These are phyloP conservation scores for Carlito syrichta DNA, from an alignment of 2,113 vertebrate genomes.

Conservation along the genomic window DNA sequence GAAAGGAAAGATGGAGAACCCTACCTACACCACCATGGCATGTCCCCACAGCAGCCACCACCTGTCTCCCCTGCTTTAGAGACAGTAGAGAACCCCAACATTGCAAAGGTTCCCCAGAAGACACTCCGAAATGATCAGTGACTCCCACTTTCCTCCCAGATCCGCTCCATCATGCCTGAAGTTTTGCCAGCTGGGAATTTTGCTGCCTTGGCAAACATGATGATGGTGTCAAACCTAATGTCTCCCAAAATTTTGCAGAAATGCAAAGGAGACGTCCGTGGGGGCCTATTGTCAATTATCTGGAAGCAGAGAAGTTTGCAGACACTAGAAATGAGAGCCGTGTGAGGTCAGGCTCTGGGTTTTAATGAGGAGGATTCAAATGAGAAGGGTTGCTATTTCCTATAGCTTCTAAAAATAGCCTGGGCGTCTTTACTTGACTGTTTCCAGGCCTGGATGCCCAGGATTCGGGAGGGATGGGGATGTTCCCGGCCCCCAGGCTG, in stretches of 20 bases:
- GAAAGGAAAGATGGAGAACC: neutral
- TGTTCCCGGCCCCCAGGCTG: neutral
- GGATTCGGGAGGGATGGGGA: slow-evolving; percentile 6
- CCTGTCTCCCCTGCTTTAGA: neutral
- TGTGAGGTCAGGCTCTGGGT: neutral
- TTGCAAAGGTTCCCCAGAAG: slow-evolving; percentile 15
- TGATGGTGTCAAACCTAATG: slow-evolving; percentile 63
- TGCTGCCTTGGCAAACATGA: slow-evolving; percentile 65
- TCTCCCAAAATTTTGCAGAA: slow-evolving; percentile 61
- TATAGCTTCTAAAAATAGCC: slow-evolving; percentile 64
- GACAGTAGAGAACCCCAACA: neutral
- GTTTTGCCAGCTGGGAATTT: slow-evolving; percentile 56
- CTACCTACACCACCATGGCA: fast-evolving
- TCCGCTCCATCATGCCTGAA: slow-evolving; percentile 49
- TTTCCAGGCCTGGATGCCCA: slow-evolving; percentile 43
- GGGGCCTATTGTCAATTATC: slow-evolving; percentile 50
- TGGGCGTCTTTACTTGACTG: neutral
- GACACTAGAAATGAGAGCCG: slow-evolving; percentile 52
- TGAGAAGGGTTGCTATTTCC: slow-evolving; percentile 51
- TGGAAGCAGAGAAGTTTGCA: slow-evolving; percentile 9
- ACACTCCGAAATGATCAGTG: neutral
- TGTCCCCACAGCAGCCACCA: neutral
- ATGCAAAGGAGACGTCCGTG: slow-evolving; percentile 44
- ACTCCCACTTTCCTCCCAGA: neutral
- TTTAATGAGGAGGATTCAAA: slow-evolving; percentile 63